Percentiles rank a stretch among this genome's conserved stretches.
These are phyloP conservation scores for Heliconius congener DNA, from an alignment of 1,140 invertebrate species.

Conservation along the genomic window DNA sequence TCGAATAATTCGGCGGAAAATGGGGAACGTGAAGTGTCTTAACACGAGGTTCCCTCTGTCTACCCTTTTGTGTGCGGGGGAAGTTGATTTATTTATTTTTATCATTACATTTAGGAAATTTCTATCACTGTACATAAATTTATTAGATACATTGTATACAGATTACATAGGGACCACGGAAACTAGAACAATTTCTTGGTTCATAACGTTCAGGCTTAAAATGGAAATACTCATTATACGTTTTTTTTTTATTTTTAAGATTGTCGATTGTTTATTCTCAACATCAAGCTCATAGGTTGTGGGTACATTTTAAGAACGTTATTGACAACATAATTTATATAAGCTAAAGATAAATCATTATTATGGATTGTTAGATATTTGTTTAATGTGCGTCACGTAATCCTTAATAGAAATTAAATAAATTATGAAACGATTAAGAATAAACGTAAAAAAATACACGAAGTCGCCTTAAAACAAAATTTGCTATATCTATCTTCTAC, in stretches of 20 bases:
- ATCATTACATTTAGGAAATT: no score
- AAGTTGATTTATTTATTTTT: no score
- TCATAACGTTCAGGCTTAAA: not conserved
- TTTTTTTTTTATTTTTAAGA: not conserved
- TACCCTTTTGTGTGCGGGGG: no score
- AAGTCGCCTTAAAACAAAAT: no score
- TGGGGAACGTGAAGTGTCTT: no score
- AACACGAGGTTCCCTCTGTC: no score
- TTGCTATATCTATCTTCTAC: no score
- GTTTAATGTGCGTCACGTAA: not conserved
- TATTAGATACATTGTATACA: not conserved
- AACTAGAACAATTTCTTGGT: not conserved
- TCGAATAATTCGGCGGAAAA: no score
- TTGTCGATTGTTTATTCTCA: constrained; percentile 22
- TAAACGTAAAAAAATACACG: no score
- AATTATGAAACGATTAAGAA: no score
- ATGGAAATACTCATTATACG: not conserved
- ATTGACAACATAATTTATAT: not conserved
- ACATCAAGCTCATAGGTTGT: constrained; percentile 13
- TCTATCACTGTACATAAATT: no score
- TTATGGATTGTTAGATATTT: not conserved
- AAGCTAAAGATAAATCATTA: not conserved
- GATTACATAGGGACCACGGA: not conserved
- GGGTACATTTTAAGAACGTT: constrained; percentile 11
- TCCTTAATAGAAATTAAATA: not conserved